Evolutionary conservation across 2,888 invertebrate genomes (phyloP), one percentile per base, ranked within the genome.

Genomic region (Tribolium freemani): DNA sequence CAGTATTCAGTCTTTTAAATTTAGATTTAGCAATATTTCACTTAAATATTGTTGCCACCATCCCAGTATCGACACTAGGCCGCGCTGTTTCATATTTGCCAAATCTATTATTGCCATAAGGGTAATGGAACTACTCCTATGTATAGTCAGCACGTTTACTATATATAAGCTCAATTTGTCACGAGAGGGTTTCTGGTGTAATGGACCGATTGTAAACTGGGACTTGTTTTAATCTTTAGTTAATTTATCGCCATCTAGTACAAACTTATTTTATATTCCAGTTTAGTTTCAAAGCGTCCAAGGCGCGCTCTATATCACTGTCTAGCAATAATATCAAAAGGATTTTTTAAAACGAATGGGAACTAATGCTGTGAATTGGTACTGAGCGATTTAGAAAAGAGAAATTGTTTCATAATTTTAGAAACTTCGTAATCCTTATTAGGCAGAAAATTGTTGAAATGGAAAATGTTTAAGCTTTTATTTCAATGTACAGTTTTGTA

Each of bases 401-500:
- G n/a, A 46, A 21, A 8, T 48, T 60, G 48, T 61, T 63, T 63
- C 16, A 5, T 61, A 58, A 46, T 56, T 30, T 16, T 44, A 44
- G 44, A 57, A 48, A 48, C 26, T 13, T 48, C 6, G 48, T 66
- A 11, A 64, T 53, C 58, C 48, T 60, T 3, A 38, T 51, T 58
- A 58, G 58, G 31, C 58, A 16, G 44, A 66, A 66, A 26, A 56
- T 67, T 67, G 66, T 67, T 67, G 66, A 67, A 54, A 66, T 8
- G 16, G n/a, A 54, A 53, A 16, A 51, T 60, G 16, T 64, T 64
- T 54, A 30, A 46, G 46, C 46, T 46, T 66, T 50, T 50, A 57
- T 68, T 53, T 69, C 44, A 69, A 66, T 69, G 69, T 72, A 74
- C 71, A 73, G 66, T 73, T 73, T 70, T 70, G 70, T 73, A 67